Conservation (phyloP, 2,888 invertebrate species). For the Agrenia bidenticulata region DNA sequence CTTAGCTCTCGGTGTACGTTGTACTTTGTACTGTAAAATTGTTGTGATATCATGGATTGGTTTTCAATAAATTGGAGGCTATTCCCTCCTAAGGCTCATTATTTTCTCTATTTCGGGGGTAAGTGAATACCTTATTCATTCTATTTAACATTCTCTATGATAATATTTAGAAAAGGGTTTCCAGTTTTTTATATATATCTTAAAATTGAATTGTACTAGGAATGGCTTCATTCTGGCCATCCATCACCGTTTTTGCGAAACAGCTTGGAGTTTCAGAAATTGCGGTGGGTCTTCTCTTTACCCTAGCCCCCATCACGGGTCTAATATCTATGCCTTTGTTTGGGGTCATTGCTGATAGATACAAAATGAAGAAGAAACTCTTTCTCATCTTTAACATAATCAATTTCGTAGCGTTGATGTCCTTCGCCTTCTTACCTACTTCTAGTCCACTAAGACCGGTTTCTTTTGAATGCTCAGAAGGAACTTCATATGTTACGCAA, state of each 20-base stretch:
- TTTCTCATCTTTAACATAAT: slow-evolving; percentile 73
- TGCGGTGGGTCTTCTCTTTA: slow-evolving; percentile 74
- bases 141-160: too few species aligned
- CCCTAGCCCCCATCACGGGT: slow-evolving; percentile 69
- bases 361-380: slow-evolving; percentile 70
- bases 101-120: slow-evolving; percentile 86
- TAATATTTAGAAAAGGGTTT: too few species aligned
- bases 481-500: slow-evolving; percentile 26
- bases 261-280: slow-evolving; percentile 78
- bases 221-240: slow-evolving; percentile 78
- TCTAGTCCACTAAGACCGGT: slow-evolving; percentile 61
- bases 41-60: too few species aligned
- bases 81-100: slow-evolving; percentile 85
- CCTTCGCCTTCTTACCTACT: slow-evolving; percentile 72
- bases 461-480: slow-evolving; percentile 52
- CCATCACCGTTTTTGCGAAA: slow-evolving; percentile 68
- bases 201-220: slow-evolving; percentile 60
- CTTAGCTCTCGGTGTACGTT: too few species aligned
- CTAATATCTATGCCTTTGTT: slow-evolving; percentile 77
- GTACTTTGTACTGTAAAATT: too few species aligned
- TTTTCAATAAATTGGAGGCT: slow-evolving; percentile 67
- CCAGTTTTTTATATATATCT: background rate
- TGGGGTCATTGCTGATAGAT: slow-evolving; percentile 78
- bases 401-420: slow-evolving; percentile 69
- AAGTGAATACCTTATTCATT: too few species aligned